These are phyloP conservation scores for Listronotus oregonensis DNA, from an alignment of 1,140 invertebrate species.

Conservation along the genomic window DNA sequence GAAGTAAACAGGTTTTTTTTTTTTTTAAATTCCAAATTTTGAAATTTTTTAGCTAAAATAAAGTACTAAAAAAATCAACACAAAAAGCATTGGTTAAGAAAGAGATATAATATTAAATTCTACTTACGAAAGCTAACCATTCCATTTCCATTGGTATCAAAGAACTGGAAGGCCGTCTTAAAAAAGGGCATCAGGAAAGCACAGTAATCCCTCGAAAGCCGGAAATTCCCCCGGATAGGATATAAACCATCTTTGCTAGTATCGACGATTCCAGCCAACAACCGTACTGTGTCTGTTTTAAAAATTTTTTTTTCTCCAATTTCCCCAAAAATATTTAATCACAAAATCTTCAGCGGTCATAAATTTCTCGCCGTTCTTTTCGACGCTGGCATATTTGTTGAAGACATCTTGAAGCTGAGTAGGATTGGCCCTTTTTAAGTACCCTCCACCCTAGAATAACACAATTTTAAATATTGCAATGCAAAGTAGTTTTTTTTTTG, in stretches of 20 bases:
- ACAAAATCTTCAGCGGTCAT: slow-evolving; percentile 95
- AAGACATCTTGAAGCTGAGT: slow-evolving; percentile 86
- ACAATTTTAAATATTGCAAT: slow-evolving; percentile 2
- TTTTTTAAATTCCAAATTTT: too few species aligned
- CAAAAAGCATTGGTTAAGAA: not conserved
- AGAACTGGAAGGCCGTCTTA: slow-evolving; percentile 97
- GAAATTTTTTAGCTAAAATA: too few species aligned
- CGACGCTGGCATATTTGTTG: slow-evolving; percentile 75
- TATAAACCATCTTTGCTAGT: slow-evolving; percentile 98
- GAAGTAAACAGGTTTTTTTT: too few species aligned
- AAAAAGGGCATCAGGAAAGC: slow-evolving; percentile 96
- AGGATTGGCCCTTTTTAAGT: slow-evolving; percentile 77
- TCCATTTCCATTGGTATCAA: slow-evolving; percentile 97
- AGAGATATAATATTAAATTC: not conserved
- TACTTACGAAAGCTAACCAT: slow-evolving; percentile 88
- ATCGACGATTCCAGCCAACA: slow-evolving; percentile 94
- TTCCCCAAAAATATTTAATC: slow-evolving; percentile 84
- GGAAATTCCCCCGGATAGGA: slow-evolving; percentile 98
- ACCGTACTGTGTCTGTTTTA: slow-evolving; percentile 85
- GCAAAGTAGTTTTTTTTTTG: slow-evolving; percentile 2
- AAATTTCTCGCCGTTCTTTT: slow-evolving; percentile 83
- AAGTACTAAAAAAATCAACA: too few species aligned
- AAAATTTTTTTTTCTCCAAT: slow-evolving; percentile 83
- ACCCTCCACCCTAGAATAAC: slow-evolving; percentile 74
- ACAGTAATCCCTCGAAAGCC: slow-evolving; percentile 95